Percentiles rank a stretch among this genome's conserved stretches.
Conservation (phyloP, 2,888 invertebrate species). For the Entomobrya proxima region DNA sequence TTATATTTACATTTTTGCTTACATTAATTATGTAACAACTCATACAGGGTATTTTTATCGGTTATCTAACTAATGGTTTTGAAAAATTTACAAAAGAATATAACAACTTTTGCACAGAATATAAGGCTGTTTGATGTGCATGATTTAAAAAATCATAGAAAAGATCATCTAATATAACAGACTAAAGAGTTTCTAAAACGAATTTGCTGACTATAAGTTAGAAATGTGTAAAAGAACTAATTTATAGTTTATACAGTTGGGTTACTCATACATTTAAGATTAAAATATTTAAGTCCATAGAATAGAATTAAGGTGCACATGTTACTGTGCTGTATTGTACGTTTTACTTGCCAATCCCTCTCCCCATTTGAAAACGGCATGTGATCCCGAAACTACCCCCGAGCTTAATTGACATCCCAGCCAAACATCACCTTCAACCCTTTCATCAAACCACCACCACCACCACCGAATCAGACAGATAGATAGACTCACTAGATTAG, state of each 20-base stretch:
- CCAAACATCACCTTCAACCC: constrained; percentile 15
- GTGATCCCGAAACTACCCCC: not conserved
- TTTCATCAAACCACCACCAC: constrained; percentile 24
- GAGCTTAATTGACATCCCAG: not conserved
- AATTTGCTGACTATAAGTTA: too few relatives aligned
- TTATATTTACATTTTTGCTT: constrained; percentile 25
- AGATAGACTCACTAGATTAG: constrained; percentile 63
- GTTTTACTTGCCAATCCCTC: constrained; percentile 15
- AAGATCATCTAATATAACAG: too few relatives aligned
- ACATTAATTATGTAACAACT: not conserved
- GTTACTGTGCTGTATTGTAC: constrained; percentile 32
- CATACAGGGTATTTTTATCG: not conserved
- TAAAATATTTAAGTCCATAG: not conserved
- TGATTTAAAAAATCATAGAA: too few relatives aligned
- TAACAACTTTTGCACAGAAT: too few relatives aligned
- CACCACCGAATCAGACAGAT: constrained; percentile 5
- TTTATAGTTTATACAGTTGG: not conserved
- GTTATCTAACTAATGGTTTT: too few relatives aligned
- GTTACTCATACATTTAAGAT: not conserved
- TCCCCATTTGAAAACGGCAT: not conserved
- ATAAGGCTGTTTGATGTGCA: too few relatives aligned
- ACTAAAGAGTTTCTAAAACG: too few relatives aligned
- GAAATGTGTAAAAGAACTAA: too few relatives aligned
- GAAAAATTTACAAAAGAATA: too few relatives aligned
- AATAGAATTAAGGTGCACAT: constrained; percentile 3